Evolutionary conservation across 1,140 invertebrate species (phyloP), one percentile per base, ranked within the genome.

Genomic region (Saccostrea echinata): DNA sequence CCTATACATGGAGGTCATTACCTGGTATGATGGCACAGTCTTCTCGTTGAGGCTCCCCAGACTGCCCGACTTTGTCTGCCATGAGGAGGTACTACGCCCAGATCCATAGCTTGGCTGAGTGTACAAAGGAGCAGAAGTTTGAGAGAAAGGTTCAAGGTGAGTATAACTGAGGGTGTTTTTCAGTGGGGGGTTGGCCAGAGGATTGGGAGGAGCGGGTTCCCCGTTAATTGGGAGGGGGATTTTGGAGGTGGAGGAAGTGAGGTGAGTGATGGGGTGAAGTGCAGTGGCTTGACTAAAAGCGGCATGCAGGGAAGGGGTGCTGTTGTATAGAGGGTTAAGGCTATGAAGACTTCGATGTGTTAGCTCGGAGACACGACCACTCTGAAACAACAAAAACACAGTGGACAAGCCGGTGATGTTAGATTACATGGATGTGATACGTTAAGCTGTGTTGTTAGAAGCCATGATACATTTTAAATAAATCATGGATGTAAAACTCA

Each of bases 31-130:
- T 33, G 90, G 90, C 18, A 89, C 87, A 16, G 91, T 89, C 43
- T 91, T 90, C 55, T 93, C 92, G 82, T 91, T 91, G 18, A 91
- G 87, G 85, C 86, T 93, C 57, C 89, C 85, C 21, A 91, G 88
- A 57, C 90, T 90, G 16, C 88, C 88, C 16, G 84, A 87, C 87
- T 91, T 91, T 51, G 88, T 87, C 81, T 90, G 90, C 89, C 91
- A 90, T 12, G 89, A 68, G 33, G 86, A 43, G 68, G 57, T 64
- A 33, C 35, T 80, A 33, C 89, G 64, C 11, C 87, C 84, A 27
- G 88, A 88, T 18, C 68, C 52, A 83, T 91, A 89, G 71, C 61
- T 91, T 27, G 89, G 90, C 90, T 90, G 91, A 88, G 71, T 86
- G 90, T 89, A 90, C 88, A 83, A 92, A 84, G 88, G 89, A 84